Evolutionary conservation across 2,888 invertebrate species (phyloP).

Genomic region (Bursaphelenchus okinawaensis): DNA sequence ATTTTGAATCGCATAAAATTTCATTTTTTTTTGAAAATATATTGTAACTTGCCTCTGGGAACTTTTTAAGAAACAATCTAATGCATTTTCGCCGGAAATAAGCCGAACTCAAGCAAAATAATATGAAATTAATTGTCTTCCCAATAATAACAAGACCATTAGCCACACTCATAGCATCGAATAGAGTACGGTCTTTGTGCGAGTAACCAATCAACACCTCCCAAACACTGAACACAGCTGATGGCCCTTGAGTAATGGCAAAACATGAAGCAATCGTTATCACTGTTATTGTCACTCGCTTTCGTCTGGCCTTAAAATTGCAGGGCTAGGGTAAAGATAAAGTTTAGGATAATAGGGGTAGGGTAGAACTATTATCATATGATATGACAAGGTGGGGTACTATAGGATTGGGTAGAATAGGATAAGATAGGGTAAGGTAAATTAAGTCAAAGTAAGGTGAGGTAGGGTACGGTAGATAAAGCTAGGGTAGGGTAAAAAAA

Average conservation of each 20-base stretch:
- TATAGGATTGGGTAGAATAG: no score
- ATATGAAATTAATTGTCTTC: conserved; percentile 52
- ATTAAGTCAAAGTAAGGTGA: no score
- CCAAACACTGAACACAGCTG: conserved; percentile 52
- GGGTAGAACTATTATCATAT: no score
- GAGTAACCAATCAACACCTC: conserved; percentile 45
- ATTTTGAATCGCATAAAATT: no score
- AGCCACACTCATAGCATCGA: conserved; percentile 41
- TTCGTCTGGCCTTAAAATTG: conserved; percentile 30
- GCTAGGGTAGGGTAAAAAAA: no score
- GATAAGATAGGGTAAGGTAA: no score
- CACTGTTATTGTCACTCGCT: conserved; percentile 49
- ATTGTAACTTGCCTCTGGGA: conserved; percentile 39
- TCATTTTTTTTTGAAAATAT: background rate
- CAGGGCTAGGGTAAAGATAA: no score
- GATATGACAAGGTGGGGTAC: no score
- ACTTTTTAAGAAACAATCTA: conserved; percentile 42
- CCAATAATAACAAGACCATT: conserved; percentile 53
- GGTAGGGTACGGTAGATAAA: no score
- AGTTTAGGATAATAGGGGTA: no score
- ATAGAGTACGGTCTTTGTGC: conserved; percentile 21
- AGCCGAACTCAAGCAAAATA: conserved; percentile 54
- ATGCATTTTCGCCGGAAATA: conserved; percentile 51
- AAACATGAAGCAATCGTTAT: conserved; percentile 51
- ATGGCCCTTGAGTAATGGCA: conserved; percentile 54